Evolutionary conservation across 2,113 vertebrate genomes (phyloP).

Genomic region (Cnemophilus loriae): DNA sequence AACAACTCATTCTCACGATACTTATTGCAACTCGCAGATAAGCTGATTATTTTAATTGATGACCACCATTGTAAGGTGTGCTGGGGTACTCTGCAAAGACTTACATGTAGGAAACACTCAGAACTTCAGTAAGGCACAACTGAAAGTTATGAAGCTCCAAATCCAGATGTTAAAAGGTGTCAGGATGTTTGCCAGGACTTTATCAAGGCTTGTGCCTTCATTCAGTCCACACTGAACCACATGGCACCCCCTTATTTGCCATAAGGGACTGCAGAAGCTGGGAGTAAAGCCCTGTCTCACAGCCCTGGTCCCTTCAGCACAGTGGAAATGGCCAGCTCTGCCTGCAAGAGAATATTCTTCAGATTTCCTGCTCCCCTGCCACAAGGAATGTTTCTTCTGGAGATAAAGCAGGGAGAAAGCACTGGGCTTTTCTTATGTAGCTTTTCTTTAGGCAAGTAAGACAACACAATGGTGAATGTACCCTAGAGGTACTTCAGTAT

Average conservation of each 20-base stretch:
- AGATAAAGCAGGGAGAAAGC: background rate
- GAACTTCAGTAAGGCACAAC: background rate
- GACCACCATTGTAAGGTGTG: background rate
- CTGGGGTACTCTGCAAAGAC: background rate
- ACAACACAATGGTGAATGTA: background rate
- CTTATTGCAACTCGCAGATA: background rate
- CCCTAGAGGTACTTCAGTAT: background rate
- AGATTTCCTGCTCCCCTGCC: background rate
- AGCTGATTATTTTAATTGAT: background rate
- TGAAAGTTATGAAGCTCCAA: background rate
- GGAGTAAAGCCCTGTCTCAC: background rate
- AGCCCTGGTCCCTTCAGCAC: background rate
- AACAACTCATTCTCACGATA: background rate
- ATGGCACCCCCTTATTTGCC: background rate
- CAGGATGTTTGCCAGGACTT: background rate
- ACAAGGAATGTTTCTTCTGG: background rate
- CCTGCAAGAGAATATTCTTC: background rate
- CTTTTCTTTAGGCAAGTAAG: background rate
- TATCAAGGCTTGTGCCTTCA: background rate
- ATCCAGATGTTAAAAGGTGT: background rate
- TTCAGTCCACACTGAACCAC: background rate
- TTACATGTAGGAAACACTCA: background rate
- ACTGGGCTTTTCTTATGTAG: background rate
- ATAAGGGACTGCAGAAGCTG: accelerated
- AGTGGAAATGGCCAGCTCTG: background rate